Conservation (phyloP, 64 coral and sea anemone species). For the Montipora efflorescens region DNA sequence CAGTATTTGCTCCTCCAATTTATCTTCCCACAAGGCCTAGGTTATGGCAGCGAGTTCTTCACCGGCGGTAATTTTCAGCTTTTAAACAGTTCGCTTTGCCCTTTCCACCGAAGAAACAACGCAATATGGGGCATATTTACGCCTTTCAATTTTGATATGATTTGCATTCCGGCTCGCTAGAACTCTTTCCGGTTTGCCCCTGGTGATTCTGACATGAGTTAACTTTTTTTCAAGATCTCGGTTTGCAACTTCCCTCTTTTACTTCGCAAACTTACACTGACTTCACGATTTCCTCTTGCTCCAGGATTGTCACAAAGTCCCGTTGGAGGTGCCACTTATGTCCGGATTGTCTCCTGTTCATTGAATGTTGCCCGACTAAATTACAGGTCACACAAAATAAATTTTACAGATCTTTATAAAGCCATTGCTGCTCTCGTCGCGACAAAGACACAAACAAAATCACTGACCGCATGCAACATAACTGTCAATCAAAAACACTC, state of each 20-base stretch:
- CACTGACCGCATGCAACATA: no score
- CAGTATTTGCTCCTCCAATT: background rate
- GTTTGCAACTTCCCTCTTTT: background rate
- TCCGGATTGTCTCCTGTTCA: background rate
- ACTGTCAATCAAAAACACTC: no score
- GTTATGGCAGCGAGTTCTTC: background rate
- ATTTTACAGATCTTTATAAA: no score
- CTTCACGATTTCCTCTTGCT: no score
- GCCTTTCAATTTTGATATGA: background rate
- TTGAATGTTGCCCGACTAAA: background rate
- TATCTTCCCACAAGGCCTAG: background rate
- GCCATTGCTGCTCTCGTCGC: no score
- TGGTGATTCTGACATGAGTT: slow-evolving; percentile 9
- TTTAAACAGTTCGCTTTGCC: slow-evolving; percentile 13
- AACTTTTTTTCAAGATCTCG: background rate
- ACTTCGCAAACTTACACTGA: no score
- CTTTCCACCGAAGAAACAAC: background rate
- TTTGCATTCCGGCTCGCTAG: background rate
- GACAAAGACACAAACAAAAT: no score
- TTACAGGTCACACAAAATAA: no score
- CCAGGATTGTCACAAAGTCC: background rate
- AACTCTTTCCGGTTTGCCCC: background rate
- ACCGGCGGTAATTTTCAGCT: slow-evolving; percentile 19
- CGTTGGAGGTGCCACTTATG: background rate
- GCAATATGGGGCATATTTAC: background rate